phyloP scores from a whole-genome alignment of 2,888 invertebrate genomes.

The Heliconius ismenius region DNA sequence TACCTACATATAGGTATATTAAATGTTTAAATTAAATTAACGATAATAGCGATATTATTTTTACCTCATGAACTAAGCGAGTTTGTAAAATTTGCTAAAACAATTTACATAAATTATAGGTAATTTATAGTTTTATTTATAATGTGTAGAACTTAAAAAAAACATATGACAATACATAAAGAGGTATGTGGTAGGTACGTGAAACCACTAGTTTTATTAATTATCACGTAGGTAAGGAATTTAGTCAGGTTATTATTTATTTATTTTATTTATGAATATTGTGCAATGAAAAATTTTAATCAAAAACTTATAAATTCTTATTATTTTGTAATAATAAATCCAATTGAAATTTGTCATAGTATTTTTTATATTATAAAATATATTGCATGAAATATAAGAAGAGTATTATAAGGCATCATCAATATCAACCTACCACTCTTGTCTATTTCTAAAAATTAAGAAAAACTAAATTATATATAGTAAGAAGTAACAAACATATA shows the following conservation, averaged over 20 bases:
- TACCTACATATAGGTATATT: neutral
- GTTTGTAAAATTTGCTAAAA: constrained; percentile 31
- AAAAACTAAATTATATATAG: neutral
- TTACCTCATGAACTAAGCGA: constrained; percentile 29
- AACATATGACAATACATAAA: constrained; percentile 44
- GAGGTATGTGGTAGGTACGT: constrained; percentile 41
- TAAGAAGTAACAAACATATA: neutral
- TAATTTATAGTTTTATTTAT: constrained; percentile 68
- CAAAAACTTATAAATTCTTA: too few relatives aligned
- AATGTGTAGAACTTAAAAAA: constrained; percentile 60
- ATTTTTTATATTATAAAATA: neutral
- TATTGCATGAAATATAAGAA: neutral
- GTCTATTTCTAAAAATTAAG: neutral
- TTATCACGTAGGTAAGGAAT: constrained; percentile 8
- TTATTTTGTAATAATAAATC: neutral
- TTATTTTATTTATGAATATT: neutral
- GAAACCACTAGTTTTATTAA: constrained; percentile 33
- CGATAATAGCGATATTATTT: neutral
- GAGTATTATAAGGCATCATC: neutral
- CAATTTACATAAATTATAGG: constrained; percentile 72
- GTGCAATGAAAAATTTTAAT: neutral
- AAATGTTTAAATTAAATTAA: constrained; percentile 1
- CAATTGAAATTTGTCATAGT: neutral
- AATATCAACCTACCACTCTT: neutral
- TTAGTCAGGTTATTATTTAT: neutral